phyloP scores from a whole-genome alignment of 2,113 vertebrate species.

The Sturnira hondurensis region DNA sequence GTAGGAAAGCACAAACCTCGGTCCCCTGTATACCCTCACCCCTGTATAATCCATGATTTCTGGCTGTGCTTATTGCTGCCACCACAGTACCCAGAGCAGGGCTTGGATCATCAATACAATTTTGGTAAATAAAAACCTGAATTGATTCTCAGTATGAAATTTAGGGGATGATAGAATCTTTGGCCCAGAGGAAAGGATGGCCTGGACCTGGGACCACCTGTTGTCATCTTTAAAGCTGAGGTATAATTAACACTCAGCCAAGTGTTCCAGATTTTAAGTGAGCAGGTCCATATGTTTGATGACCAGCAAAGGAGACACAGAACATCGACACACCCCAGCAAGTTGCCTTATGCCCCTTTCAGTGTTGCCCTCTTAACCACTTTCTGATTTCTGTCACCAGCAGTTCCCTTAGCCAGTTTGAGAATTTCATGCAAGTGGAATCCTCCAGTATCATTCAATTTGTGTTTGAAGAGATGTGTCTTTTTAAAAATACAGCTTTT shows the following conservation, averaged over 20 bases:
- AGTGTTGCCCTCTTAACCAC: not conserved
- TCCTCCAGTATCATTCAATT: not conserved
- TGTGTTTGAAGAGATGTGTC: not conserved
- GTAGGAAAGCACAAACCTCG: not conserved
- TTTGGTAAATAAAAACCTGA: not conserved
- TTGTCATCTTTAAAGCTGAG: not conserved
- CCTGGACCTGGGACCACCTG: not conserved
- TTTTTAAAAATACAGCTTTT: not conserved
- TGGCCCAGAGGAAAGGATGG: not conserved
- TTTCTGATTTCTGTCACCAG: not conserved
- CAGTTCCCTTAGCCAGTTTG: not conserved
- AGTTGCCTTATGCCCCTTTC: not conserved
- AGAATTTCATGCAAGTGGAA: not conserved
- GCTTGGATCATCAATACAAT: not conserved
- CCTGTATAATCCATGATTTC: not conserved
- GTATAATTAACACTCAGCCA: not conserved
- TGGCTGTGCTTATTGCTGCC: not conserved
- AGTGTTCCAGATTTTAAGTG: not conserved
- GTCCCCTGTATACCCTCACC: too few relatives aligned
- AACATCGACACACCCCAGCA: accelerated
- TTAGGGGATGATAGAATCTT: not conserved
- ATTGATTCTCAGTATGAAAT: not conserved
- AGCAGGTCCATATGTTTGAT: not conserved
- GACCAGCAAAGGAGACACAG: not conserved
- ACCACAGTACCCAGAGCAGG: not conserved